Conservation (phyloP, 2,888 invertebrate species). For the Acrobasis suavella region DNA sequence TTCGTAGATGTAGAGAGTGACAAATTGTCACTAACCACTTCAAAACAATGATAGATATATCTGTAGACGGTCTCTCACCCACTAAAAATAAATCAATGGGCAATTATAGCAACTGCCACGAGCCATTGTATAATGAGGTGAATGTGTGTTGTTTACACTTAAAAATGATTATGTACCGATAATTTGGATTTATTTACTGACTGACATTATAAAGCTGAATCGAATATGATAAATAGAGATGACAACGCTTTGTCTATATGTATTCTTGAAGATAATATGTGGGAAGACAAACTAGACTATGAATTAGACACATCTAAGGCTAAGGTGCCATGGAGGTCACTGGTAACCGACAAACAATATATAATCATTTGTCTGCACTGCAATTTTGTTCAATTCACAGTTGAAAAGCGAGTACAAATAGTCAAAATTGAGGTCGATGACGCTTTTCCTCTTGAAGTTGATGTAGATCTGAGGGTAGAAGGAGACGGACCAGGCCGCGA, state of each 20-base stretch:
- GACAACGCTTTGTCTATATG: neutral
- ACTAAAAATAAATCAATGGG: neutral
- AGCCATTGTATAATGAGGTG: neutral
- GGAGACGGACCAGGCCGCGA: constrained; percentile 98
- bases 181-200: too few relatives aligned
- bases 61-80: neutral
- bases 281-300: neutral
- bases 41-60: neutral
- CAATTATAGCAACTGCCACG: neutral
- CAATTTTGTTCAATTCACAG: too few relatives aligned
- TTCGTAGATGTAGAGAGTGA: neutral
- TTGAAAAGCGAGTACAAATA: too few relatives aligned
- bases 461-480: too few relatives aligned
- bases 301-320: neutral
- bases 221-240: neutral
- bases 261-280: neutral
- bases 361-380: too few relatives aligned
- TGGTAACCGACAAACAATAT: too few relatives aligned
- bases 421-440: constrained; percentile 73
- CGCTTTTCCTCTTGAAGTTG: constrained; percentile 93
- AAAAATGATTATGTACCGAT: too few relatives aligned
- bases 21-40: constrained; percentile 14
- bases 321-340: too few relatives aligned
- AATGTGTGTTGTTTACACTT: neutral
- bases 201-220: too few relatives aligned